Base-by-base conservation (phyloP, 1,140 invertebrate genomes). In the Philotrypesis tridentata region DNA sequence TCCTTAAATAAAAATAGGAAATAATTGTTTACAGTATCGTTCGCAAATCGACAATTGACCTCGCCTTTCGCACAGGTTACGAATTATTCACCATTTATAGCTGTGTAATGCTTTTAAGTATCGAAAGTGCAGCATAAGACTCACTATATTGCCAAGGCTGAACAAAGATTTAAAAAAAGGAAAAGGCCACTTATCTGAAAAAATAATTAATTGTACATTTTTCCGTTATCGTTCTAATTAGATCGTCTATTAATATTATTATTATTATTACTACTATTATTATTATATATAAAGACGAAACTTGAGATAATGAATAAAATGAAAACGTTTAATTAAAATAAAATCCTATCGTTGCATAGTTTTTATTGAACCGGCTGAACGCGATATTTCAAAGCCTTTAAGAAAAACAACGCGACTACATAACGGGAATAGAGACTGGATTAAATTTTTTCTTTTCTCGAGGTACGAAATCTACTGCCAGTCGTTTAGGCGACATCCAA, bases 381-480 rank as follows among this genome's bases (percentile, higher is more conserved):
- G 70, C 65, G 63, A 79, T 79, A 60, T 78, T 67, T 74, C 70
- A 23, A 29, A 72, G 70, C 75, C 70, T 68, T 74, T 48, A 37
- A 73, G 71, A 48, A 61, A 71, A 76, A 48, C 31, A 65, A 61
- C 74, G 55, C 63, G 63, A 67, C 31, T 72, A 25, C 33, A 75
- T 48, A 29, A 71, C 71, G 76, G 25, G n/a, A n/a, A 55, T 40
- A 78, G 61, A 82, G 82, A 83, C 76, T 83, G 82, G 75, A 74
- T 83, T 17, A 68, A 55, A 82, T 78, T 72, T 81, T 77, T 83
- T 79, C 76, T 79, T 83, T 83, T 83, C 70, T 83, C 43, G 33
- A 74, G 71, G 68, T 83, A 83, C 31, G 85, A 29, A 84, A 89
- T 80, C 82, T 89, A 89, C 89, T 90, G 88, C 88, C 89, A 90